Conservation (phyloP, 1,140 invertebrate genomes). For the Meloidogyne floridensis region DNA sequence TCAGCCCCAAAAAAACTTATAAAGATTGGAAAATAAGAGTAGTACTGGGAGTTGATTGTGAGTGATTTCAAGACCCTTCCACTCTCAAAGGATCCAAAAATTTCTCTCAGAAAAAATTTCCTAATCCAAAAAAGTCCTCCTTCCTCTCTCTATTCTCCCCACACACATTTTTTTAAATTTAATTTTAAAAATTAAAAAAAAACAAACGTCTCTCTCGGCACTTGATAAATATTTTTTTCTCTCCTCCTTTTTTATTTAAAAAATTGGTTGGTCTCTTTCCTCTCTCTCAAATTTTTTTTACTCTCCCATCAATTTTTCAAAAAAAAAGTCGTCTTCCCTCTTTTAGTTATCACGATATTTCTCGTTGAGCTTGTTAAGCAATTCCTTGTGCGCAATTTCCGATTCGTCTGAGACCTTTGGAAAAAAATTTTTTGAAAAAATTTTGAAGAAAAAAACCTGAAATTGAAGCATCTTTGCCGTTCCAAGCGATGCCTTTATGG, state of each 20-base stretch:
- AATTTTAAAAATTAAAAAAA: not conserved
- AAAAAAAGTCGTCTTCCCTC: not conserved
- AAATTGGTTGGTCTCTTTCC: not conserved
- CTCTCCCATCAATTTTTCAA: not conserved
- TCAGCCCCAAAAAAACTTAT: too few relatives aligned
- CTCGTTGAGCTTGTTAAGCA: conserved; percentile 59
- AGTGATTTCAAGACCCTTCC: too few relatives aligned
- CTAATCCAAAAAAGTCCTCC: not conserved
- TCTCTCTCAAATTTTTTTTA: not conserved
- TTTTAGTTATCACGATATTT: conserved; percentile 62
- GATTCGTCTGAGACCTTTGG: conserved; percentile 62
- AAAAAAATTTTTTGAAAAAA: conserved; percentile 16
- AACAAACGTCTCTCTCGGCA: not conserved
- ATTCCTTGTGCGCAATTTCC: conserved; percentile 62
- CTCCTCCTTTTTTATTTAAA: not conserved
- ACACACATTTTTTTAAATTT: not conserved
- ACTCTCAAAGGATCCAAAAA: too few relatives aligned
- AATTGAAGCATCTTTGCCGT: conserved; percentile 65
- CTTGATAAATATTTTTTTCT: not conserved
- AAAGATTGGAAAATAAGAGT: too few relatives aligned
- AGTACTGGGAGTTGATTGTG: too few relatives aligned
- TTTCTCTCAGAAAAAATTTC: too few relatives aligned
- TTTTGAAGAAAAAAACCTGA: conserved; percentile 46
- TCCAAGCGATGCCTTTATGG: conserved; percentile 66
- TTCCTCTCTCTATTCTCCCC: not conserved